Evolutionary conservation across 2,113 vertebrate species (phyloP), one percentile per base, ranked within the genome.

Genomic region (Centrocercus urophasianus): DNA sequence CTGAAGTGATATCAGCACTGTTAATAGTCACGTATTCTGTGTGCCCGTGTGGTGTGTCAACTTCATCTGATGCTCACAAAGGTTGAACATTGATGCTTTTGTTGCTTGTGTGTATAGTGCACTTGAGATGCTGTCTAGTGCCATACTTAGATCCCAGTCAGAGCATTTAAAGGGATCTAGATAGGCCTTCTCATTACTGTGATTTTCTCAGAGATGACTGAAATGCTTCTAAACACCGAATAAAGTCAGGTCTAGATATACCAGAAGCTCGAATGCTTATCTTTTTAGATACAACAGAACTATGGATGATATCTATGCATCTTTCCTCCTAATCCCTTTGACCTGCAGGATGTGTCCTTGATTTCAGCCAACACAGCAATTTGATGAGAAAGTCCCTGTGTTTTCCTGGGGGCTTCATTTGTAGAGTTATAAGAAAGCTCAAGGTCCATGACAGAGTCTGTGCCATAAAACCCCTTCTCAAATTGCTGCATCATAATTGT

Each of bases 81-180:
- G 25, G 10, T 18, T 18, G 34, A 45, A 1, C 1, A 1, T 1
- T 11, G 34, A 11, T 77, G 36, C 38, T 77, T 6, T 80, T 7
- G 8, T n/a, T 89, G 28, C 21, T 27, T 42, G 21, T n/a, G 25
- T n/a, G 14, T 10, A 1, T 45, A 34, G 34, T 14, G 38, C 28
- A 20, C 24, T 73, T 34, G 40, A 36, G 40, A 6, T 73, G 48
- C 48, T 52, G n/a, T 21, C 43, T 28, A 21, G 30, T 6, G 25
- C 36, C 82, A 19, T 17, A 30, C 47, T 69, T 54, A 30, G 17
- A 25, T 22, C 34, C 48, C 34, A 27, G n/a, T 14, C 69, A 42
- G 43, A 22, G 34, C 73, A 83, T 59, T 42, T 45, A 40, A 36
- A 65, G 6, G 13, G 10, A 70, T 45, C 57, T 70, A 13, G 36